Evolutionary conservation across 2,797 vertebrate species (phyloP), one percentile per base, ranked within the genome.

Genomic region (Periophthalmus magnuspinnatus): DNA sequence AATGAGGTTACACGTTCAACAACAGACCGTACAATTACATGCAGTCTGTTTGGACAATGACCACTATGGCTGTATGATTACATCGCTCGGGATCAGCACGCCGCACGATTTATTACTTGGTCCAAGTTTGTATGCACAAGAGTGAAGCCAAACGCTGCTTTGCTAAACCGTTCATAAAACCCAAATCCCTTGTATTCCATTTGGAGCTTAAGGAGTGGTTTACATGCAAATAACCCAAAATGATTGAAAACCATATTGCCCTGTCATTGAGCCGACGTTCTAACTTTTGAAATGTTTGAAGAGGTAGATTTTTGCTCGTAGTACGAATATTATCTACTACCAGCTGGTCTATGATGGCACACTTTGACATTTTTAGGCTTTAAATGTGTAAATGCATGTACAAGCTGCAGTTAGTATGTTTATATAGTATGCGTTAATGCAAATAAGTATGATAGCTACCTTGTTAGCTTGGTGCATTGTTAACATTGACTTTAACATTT

Each of bases 11-110:
- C 86, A 70, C 69, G 84, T 86, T 86, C 66, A 24, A 73, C 74
- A 90, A 90, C 87, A 86, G 74, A 86, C 85, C 79, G 64, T 78
- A 77, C 76, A 74, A 71, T 50, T 61, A 36, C 6, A 61, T 2
- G 13, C 5, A 57, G 21, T 28, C n/a, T 22, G n/a, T 60, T 34
- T n/a, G 17, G 32, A 24, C 33, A 60, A 13, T 55, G 52, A 55
- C 52, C 22, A 55, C 50, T 33, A 34, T 11, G 32, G 17, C 33
- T 60, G 58, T 22, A 24, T 60, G 58, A 36, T 58, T 33, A 58
- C 56, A 33, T 57, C 55, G 55, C 55, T 57, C 13, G 13, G 1
- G 58, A 32, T 58, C 56, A 33, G 28, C 56, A 58, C 5, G 14
- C 28, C 2, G 3, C 3, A 5, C 9, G 21, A 33, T 58, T 58